These are phyloP conservation scores for Sminthurides aquaticus DNA, from an alignment of 2,888 invertebrate genomes.

Conservation along the genomic window DNA sequence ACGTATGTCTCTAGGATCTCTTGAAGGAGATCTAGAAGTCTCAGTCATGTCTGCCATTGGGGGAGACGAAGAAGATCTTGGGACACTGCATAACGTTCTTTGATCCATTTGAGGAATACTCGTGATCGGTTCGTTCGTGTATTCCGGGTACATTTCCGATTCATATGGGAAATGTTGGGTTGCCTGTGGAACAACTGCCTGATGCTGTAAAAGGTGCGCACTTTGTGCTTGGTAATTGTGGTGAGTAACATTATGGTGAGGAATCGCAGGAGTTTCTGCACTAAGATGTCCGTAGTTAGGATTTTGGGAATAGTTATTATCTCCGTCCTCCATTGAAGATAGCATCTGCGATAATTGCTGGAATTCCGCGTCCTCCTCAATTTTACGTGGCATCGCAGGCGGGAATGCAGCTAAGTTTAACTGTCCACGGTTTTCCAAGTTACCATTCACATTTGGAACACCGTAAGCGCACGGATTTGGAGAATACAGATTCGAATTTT, in stretches of 20 bases:
- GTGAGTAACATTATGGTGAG: constrained; percentile 17
- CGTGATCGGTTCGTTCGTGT: background rate
- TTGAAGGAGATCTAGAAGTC: background rate
- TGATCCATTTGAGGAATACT: background rate
- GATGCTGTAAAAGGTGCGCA: background rate
- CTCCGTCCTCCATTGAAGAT: constrained; percentile 41
- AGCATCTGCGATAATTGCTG: constrained; percentile 41
- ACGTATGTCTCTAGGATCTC: constrained; percentile 33
- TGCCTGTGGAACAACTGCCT: constrained; percentile 11
- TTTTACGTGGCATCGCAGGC: constrained; percentile 11
- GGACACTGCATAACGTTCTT: background rate
- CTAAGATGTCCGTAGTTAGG: background rate
- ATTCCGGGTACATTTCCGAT: background rate
- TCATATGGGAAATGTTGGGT: background rate
- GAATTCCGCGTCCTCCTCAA: constrained; percentile 42
- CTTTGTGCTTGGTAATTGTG: constrained; percentile 15
- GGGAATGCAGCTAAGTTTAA: background rate
- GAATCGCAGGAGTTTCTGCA: background rate
- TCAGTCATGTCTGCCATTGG: background rate
- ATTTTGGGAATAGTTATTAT: constrained; percentile 6
- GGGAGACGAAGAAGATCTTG: constrained; percentile 2
- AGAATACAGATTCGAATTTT: constrained; percentile 23
- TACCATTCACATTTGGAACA: constrained; percentile 6
- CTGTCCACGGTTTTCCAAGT: background rate
- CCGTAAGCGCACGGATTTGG: constrained; percentile 4